phyloP scores from a whole-genome alignment of 2,888 invertebrate species.

The Globia sparganii region DNA sequence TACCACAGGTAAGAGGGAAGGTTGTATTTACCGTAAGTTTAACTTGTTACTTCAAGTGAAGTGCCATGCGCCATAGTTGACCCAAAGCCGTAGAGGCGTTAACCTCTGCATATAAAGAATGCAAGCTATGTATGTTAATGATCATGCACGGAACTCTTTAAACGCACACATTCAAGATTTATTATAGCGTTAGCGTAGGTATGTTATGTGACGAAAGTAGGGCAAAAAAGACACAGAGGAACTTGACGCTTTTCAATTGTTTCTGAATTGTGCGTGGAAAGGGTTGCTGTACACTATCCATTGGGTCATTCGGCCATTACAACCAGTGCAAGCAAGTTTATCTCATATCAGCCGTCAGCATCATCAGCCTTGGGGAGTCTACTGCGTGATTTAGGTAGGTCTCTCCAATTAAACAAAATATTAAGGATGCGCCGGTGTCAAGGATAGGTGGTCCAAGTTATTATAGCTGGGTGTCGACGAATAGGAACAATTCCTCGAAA shows the following conservation, averaged over 20 bases:
- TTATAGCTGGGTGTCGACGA: not conserved
- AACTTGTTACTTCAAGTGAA: slow-evolving; percentile 18
- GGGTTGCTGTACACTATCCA: no score
- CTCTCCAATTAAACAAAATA: not conserved
- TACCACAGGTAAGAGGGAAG: slow-evolving; percentile 31
- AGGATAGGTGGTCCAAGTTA: not conserved
- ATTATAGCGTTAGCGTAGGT: not conserved
- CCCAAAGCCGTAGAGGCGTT: slow-evolving; percentile 26
- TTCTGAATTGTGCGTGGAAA: not conserved
- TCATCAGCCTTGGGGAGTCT: not conserved
- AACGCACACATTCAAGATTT: slow-evolving; percentile 8
- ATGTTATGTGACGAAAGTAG: not conserved
- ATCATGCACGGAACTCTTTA: slow-evolving; percentile 15
- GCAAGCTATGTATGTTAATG: slow-evolving; percentile 40
- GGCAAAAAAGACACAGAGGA: not conserved
- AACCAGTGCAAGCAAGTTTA: no score
- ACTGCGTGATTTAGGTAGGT: not conserved
- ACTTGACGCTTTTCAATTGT: not conserved
- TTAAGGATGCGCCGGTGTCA: not conserved
- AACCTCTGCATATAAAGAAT: slow-evolving; percentile 25
- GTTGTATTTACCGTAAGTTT: slow-evolving; percentile 27
- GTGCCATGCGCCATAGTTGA: slow-evolving; percentile 5
- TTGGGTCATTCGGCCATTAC: not conserved
- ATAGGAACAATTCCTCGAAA: not conserved
- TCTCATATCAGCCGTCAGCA: not conserved